Base-by-base conservation (phyloP, 2,797 vertebrate species). In the Anguilla marmorata region DNA sequence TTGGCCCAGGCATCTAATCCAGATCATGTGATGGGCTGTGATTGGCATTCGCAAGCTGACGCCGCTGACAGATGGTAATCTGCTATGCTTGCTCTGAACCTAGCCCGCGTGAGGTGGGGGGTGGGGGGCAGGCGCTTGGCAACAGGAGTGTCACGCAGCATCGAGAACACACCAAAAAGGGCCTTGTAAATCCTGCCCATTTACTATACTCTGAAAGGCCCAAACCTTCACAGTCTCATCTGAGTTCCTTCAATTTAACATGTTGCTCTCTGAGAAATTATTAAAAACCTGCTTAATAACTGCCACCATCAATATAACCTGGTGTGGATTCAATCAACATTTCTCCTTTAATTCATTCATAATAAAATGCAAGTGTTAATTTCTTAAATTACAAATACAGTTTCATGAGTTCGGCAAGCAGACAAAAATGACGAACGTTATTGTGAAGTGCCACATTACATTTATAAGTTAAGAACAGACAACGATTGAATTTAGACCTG, bases 41-140 rank as follows among this genome's bases (percentile, higher is more conserved):
- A 94, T 91, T 91, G 93, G 94, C 93, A 93, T 94, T 90, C 91
- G 89, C 90, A 63, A 89, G 90, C 89, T 82, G 89, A 89, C 85
- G 90, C 91, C 90, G 91, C 92, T 94, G 95, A 96, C 95, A 95
- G 95, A 95, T 96, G 95, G 95, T 89, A 93, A 94, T 95, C 93
- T 92, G 93, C 90, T 91, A 86, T 86, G 90, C 90, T 94, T 89
- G 92, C 92, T 93, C 92, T 91, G 91, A 91, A 91, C 86, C 83
- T 90, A 92, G 91, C 80, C 76, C n/a, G 19, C 86, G 84, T 24
- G 84, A 72, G 85, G 88, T 76, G 85, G 72, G 85, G 72, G 87
- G 87, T 86, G 90, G 89, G 88, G 84, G 90, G 76, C 89, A 89
- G 90, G 88, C 91, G 91, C 90, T 91, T 93, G 92, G 93, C 90